Conservation (phyloP, 2,113 vertebrate genomes). For the Anoplopoma fimbria region DNA sequence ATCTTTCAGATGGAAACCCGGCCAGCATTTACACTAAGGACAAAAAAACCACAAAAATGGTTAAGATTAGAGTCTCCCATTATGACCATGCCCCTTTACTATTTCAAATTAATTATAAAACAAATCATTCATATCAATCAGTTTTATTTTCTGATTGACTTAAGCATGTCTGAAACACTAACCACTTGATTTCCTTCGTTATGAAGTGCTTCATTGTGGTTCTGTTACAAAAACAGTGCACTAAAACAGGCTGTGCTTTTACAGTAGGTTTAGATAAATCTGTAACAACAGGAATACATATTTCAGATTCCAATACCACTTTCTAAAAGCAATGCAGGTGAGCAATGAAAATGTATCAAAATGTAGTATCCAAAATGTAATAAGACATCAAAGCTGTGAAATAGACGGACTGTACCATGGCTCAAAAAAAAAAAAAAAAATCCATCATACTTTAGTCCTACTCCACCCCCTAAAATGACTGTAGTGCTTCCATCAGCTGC, state of each 20-base stretch:
- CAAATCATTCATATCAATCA: background rate
- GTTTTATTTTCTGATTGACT: background rate
- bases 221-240: background rate
- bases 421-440: constrained; percentile 10
- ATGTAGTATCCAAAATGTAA: background rate
- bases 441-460: constrained; percentile 29
- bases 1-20: constrained; percentile 95
- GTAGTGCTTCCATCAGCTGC: constrained; percentile 74
- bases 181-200: background rate
- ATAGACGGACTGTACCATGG: constrained; percentile 1
- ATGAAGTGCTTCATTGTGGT: background rate
- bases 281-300: background rate
- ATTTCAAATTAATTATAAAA: background rate
- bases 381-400: constrained; percentile 18
- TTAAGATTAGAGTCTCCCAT: background rate
- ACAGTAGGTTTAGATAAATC: background rate
- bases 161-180: background rate
- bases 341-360: constrained; percentile 4
- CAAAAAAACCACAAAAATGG: constrained; percentile 43
- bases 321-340: background rate
- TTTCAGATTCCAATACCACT: background rate
- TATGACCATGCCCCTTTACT: background rate
- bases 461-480: constrained; percentile 37
- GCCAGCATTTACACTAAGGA: constrained; percentile 97
- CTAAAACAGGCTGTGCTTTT: background rate